Base-by-base conservation (phyloP, 2,888 invertebrate genomes). In the Pyrrhosoma nymphula region DNA sequence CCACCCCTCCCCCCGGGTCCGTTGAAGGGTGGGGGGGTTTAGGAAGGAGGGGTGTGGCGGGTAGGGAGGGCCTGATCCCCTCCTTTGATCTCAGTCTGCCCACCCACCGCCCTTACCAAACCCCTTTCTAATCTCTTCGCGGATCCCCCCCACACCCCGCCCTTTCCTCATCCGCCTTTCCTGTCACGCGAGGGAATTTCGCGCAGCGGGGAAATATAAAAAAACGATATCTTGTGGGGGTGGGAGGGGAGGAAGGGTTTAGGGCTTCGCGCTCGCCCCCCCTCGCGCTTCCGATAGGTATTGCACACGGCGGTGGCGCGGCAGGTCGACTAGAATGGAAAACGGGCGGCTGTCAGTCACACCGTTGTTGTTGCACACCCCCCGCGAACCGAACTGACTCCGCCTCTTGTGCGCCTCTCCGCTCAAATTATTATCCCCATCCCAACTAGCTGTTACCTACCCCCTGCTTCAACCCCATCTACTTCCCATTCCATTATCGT, bases 261-360 rank as follows among this genome's bases (percentile, higher is more conserved):
- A 35, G 82, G 47, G 47, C 93, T 75, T 55, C 93, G 93, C 69
- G 93, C 63, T 63, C 93, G 93, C 47, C 63, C 69, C 12, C 93
- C n/a, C n/a, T n/a, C 63, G 35, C 91, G 91, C 91, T 91, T 91
- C 91, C 93, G 93, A 93, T 93, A 69, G 63, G 93, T 69, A 69
- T 39, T 47, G 12, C 91, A 63, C 69, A 14, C 47, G 69, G 69
- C 75, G 30, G n/a, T n/a, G n/a, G 47, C 47, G 47, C 47, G 47
- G 16, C 26, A 35, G 35, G 82, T 35, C 0, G 10, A 35, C 26
- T 82, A 12, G 82, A 35, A 82, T 35, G 35, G 82, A 35, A 93
- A 93, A 93, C 93, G 69, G 93, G 47, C 47, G 69, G 16, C 93
- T 93, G 93, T 93, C 93, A 93, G 39, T 93, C 93, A 35, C 69